Evolutionary conservation across 2,797 vertebrate genomes (phyloP), one percentile per base, ranked within the genome.

Genomic region (Falco novaeseelandiae): DNA sequence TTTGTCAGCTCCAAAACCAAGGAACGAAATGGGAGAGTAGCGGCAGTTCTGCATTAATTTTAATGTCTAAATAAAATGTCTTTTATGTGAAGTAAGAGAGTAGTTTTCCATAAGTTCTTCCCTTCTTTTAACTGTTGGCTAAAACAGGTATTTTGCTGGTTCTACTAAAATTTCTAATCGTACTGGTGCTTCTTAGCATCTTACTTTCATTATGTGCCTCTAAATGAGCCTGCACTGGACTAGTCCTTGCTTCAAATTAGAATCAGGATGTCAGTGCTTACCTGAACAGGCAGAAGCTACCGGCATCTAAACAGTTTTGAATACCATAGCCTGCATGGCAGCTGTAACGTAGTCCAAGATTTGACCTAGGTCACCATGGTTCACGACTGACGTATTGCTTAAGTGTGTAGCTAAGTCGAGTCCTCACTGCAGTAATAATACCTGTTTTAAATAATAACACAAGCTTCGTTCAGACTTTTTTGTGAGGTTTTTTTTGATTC

Each of bases 101-200:
- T 88, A 95, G 58, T 57, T 89, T 92, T 76, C 88, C 0, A 0
- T 63, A 94, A 66, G 49, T 32, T 91, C 87, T 86, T 95, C 84
- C 81, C n/a, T 89, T 89, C 32, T 77, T 94, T 84, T 78, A 91
- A 76, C 65, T 91, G 11, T 38, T 95, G 58, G 32, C 94, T 97
- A 97, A 98, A 98, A 96, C 96, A 97, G 97, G 97, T 97, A 97
- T 97, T 97, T 96, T 97, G 95, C 96, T 88, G 93, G 23, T 38
- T 44, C n/a, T 84, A 79, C 85, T 94, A 87, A 95, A 90, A 91
- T 71, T 84, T 78, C 88, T 93, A 76, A 89, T 90, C 16, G 3
- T 66, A 54, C 29, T 40, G 14, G 27, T 93, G 48, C 59, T 87
- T 80, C 18, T 63, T 83, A 70, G 36, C 70, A 70, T 63, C 48